Evolutionary conservation across 2,797 vertebrate species (phyloP), one percentile per base, ranked within the genome.

Genomic region (Lophius americanus): DNA sequence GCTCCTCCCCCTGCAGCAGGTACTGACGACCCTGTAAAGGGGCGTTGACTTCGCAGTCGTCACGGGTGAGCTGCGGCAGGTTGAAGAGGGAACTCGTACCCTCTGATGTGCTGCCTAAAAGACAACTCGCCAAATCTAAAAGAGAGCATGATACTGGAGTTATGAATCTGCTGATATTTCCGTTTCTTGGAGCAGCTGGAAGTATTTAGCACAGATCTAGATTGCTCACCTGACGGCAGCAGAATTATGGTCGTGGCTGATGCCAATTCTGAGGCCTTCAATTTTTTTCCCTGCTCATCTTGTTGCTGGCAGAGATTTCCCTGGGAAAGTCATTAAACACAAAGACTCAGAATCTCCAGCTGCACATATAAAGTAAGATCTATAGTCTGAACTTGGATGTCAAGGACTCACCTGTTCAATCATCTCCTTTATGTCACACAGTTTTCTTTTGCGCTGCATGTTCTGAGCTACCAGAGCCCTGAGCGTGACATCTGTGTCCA

Each of bases 41-140:
- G 72, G 96, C 97, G 4, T 99, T 99, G 82, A 99, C 97, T 93
- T 99, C 97, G 39, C 97, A 99, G 91, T 99, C 98, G 0, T 99
- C 96, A 80, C 96, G 95, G 35, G 97, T 99, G 81, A 99, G 94
- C 55, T 97, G 96, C 5, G 98, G 98, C 75, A 99, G 90, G 66
- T 92, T 92, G 59, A 95, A 93, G 65, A 93, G 94, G 51, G 96
- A 90, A 54, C 90, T 83, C 62, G 89, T 92, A 81, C 90, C 88
- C 55, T 98, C 97, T 50, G 95, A 92, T 1, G 96, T 97, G 81
- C 93, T 94, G 81, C 94, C 94, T 79, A 99, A 88, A 71, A 99
- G 92, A 82, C 94, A 94, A 87, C 95, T 95, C 0, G 95, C 95
- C 94, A 97, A 77, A 84, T 98, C 97, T 99, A 75, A 71, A 12